Evolutionary conservation across 2,888 invertebrate species (phyloP).

Genomic region (Himalopsyche kuldschensis): DNA sequence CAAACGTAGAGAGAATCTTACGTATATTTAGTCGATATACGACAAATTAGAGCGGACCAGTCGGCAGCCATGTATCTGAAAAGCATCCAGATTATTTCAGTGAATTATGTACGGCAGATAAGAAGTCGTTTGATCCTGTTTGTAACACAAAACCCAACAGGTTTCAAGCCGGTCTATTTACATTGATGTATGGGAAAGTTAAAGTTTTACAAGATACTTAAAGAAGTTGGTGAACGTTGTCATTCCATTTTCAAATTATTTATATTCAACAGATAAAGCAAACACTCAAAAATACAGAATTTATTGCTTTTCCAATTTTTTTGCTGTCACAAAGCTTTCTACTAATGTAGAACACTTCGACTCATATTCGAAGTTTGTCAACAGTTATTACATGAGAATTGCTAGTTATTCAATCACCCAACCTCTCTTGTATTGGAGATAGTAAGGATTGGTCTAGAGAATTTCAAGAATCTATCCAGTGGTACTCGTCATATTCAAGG

Average conservation of each 20-base stretch:
- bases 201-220: not conserved
- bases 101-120: not conserved
- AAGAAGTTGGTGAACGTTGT: not conserved
- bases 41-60: not conserved
- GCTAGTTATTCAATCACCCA: too few relatives aligned
- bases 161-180: not conserved
- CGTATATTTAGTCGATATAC: not conserved
- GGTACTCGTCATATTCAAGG: too few relatives aligned
- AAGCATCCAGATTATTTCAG: not conserved
- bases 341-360: too few relatives aligned
- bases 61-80: not conserved
- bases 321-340: too few relatives aligned
- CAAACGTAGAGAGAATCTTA: not conserved
- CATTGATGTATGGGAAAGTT: not conserved
- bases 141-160: not conserved
- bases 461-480: too few relatives aligned
- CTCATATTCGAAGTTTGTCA: too few relatives aligned
- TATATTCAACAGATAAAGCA: too few relatives aligned
- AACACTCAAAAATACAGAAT: too few relatives aligned
- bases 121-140: not conserved
- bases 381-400: too few relatives aligned
- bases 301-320: too few relatives aligned
- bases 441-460: too few relatives aligned
- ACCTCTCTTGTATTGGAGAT: too few relatives aligned
- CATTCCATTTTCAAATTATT: not conserved